Conservation (phyloP, 2,113 vertebrate genomes). For the Rafetus swinhoei region DNA sequence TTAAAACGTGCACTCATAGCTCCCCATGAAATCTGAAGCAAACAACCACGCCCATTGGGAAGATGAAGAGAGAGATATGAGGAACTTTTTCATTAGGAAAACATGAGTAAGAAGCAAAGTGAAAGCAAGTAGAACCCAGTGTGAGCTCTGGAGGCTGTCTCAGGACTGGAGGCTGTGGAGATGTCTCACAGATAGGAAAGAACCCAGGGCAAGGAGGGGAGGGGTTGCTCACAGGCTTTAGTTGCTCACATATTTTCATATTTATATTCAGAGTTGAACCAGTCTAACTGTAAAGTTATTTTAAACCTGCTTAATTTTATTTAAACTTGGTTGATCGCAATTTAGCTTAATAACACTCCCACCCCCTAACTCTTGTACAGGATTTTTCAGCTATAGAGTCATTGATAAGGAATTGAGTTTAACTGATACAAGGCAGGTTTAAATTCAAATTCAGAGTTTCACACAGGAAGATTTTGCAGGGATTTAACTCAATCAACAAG, state of each 20-base stretch:
- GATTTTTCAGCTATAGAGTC: fast-evolving
- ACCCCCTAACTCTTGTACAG: neutral
- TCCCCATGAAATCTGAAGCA: neutral
- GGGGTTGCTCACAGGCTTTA: fast-evolving
- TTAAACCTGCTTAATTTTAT: neutral
- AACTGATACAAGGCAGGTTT: slow-evolving; percentile 17
- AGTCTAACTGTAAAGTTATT: neutral
- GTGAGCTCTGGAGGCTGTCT: neutral
- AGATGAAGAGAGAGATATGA: neutral
- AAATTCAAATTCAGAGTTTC: neutral
- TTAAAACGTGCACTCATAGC: fast-evolving
- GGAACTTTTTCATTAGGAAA: neutral
- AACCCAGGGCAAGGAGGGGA: neutral
- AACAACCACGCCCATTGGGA: neutral
- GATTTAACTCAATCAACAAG: neutral
- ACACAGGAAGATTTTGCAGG: neutral
- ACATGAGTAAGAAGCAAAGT: fast-evolving
- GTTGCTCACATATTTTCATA: fast-evolving
- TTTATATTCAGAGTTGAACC: neutral
- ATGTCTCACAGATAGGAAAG: neutral
- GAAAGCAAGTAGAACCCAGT: neutral
- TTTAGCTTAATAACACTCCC: neutral
- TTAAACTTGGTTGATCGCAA: fast-evolving
- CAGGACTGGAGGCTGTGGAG: neutral
- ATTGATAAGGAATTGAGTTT: neutral